Evolutionary conservation across 2,113 vertebrate species (phyloP).

Genomic region (Aldabrachelys gigantea): DNA sequence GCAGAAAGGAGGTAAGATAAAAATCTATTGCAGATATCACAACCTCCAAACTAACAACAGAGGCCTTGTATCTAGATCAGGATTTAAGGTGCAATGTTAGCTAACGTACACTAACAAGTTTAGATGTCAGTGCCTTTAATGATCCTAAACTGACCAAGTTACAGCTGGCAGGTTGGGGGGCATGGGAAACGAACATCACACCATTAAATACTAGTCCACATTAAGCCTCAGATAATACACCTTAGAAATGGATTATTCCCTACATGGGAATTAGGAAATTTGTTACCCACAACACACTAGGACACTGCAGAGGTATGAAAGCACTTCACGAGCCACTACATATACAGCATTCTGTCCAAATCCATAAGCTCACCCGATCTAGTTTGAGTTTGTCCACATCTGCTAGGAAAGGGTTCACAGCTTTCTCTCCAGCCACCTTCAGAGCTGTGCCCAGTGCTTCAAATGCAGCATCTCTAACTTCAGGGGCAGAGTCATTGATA

Average conservation of each 20-base stretch:
- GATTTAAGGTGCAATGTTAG: neutral
- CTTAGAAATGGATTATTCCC: neutral
- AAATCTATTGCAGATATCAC: neutral
- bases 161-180: neutral
- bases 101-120: neutral
- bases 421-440: slow-evolving; percentile 97
- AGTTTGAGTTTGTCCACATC: slow-evolving; percentile 98
- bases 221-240: neutral
- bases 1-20: neutral
- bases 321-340: neutral
- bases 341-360: neutral
- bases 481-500: slow-evolving; percentile 95
- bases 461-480: slow-evolving; percentile 97
- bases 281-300: neutral
- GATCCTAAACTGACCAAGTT: neutral
- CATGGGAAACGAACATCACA: neutral
- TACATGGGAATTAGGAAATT: neutral
- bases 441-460: slow-evolving; percentile 95
- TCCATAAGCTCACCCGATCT: slow-evolving; percentile 85
- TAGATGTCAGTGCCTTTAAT: neutral
- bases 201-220: neutral
- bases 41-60: neutral
- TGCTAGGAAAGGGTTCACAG: slow-evolving; percentile 92
- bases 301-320: neutral
- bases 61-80: neutral